These are phyloP conservation scores for Turdus rufiventris DNA, from an alignment of 2,113 vertebrate genomes.

Conservation along the genomic window DNA sequence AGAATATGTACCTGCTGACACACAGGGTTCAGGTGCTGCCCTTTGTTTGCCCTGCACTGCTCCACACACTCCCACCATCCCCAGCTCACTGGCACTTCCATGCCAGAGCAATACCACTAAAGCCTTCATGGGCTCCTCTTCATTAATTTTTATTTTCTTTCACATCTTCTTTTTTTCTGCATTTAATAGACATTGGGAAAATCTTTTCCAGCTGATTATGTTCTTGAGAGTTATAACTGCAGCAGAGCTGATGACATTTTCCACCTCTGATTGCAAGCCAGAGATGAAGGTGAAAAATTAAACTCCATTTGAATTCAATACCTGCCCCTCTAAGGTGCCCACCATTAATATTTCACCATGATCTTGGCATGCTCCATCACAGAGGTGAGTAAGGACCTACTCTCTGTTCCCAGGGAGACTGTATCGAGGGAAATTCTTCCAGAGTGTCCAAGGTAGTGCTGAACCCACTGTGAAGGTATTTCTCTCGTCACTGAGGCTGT, in stretches of 20 bases:
- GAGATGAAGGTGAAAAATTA: background rate
- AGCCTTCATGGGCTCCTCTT: background rate
- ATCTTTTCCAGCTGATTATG: background rate
- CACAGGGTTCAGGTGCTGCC: background rate
- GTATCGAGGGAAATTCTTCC: background rate
- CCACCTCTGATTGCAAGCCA: background rate
- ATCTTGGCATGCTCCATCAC: background rate
- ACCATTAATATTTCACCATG: accelerated
- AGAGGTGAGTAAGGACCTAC: background rate
- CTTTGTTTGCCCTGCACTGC: background rate
- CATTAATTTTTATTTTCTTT: background rate
- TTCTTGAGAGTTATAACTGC: background rate
- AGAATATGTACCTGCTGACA: background rate
- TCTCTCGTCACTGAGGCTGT: background rate
- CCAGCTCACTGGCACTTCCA: background rate
- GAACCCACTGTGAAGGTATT: background rate
- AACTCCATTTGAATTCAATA: background rate
- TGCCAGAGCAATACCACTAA: background rate
- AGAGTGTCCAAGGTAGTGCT: background rate
- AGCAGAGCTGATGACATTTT: background rate
- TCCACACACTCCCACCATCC: background rate
- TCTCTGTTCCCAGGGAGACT: background rate
- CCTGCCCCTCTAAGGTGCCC: background rate
- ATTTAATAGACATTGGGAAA: background rate
- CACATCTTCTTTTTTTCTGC: background rate